Evolutionary conservation across 2,888 invertebrate genomes (phyloP).

Genomic region (Pristionchus japonicus): DNA sequence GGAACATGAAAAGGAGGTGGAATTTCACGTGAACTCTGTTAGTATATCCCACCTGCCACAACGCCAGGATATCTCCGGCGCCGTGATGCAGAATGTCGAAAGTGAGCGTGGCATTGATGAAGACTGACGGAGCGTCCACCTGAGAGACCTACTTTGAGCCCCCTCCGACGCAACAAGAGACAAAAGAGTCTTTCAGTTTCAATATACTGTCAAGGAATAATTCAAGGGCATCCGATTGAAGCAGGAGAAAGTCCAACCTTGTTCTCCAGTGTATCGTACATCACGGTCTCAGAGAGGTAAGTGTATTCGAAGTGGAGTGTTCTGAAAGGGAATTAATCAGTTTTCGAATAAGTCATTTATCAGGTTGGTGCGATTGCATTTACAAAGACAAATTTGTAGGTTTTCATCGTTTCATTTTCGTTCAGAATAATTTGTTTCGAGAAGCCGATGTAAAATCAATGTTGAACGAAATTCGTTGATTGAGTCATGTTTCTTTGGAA

Average conservation of each 20-base stretch:
- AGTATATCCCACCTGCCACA: constrained; percentile 54
- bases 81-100: constrained; percentile 65
- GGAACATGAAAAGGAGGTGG: no score
- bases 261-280: constrained; percentile 57
- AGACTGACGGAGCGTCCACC: constrained; percentile 20
- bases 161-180: no score
- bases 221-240: not conserved
- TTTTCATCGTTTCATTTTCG: no score
- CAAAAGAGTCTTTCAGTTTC: no score
- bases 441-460: no score
- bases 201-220: no score
- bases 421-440: no score
- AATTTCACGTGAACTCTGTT: no score
- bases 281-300: constrained; percentile 59
- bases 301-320: constrained; percentile 60
- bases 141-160: no score
- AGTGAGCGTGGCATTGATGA: constrained; percentile 58
- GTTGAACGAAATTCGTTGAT: no score
- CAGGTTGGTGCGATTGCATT: not conserved
- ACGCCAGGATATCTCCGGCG: constrained; percentile 56
- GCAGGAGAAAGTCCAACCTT: constrained; percentile 50
- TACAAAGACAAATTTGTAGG: not conserved
- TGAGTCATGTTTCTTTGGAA: no score
- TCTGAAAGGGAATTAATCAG: constrained; percentile 8
- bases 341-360: not conserved